A percentile compares a stretch with the other conserved stretches of the same genome.
Evolutionary conservation across 2,888 invertebrate species (phyloP).

Genomic region (Erebia palarica): DNA sequence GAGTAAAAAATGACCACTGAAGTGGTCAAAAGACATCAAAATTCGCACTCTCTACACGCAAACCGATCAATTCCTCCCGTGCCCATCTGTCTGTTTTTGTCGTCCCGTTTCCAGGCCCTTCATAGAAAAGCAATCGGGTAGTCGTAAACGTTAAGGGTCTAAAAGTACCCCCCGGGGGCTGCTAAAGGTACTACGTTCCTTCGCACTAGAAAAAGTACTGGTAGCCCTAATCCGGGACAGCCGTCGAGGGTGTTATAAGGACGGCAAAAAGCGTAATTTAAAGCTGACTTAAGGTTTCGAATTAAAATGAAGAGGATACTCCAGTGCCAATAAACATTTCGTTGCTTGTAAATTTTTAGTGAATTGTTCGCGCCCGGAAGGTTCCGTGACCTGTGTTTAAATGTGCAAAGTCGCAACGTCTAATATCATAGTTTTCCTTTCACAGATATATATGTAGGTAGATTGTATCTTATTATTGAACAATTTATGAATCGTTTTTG

Average conservation of each 20-base stretch:
- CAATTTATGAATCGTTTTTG: too few species aligned
- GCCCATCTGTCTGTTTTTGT: conserved; percentile 76
- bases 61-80: conserved; percentile 60
- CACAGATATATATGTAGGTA: too few species aligned
- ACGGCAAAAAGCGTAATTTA: conserved; percentile 80
- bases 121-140: conserved; percentile 85
- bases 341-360: conserved; percentile 30
- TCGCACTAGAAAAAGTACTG: conserved; percentile 77
- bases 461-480: too few species aligned
- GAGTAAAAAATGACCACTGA: conserved; percentile 43
- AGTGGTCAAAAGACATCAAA: conserved; percentile 50
- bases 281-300: conserved; percentile 80
- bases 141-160: conserved; percentile 84
- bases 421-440: not conserved
- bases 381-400: conserved; percentile 18
- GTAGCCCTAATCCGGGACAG: conserved; percentile 72
- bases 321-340: conserved; percentile 34
- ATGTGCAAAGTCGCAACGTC: not conserved
- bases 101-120: conserved; percentile 70
- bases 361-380: conserved; percentile 2
- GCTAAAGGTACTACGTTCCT: conserved; percentile 77
- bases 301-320: conserved; percentile 73
- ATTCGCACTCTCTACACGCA: conserved; percentile 46
- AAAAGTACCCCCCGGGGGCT: conserved; percentile 82
- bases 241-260: conserved; percentile 76